Conservation (phyloP, 1,140 invertebrate genomes). For the Drosophila gunungcola region DNA sequence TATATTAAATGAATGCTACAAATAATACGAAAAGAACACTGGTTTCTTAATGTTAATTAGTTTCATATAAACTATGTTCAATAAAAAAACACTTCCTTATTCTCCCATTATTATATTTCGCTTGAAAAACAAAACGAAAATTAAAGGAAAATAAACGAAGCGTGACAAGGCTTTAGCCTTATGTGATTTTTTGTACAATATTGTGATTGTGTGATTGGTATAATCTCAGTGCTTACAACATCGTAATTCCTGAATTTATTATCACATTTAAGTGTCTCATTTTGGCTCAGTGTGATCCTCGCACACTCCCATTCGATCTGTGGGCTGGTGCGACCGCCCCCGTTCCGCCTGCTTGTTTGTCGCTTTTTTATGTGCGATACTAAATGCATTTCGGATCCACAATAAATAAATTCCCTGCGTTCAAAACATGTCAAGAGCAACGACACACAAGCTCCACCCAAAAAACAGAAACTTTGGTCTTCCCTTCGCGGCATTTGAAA, state of each 20-base stretch:
- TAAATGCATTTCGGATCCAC: slow-evolving; percentile 66
- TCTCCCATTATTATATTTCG: too few species aligned
- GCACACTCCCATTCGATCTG: slow-evolving; percentile 16
- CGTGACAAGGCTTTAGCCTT: too few species aligned
- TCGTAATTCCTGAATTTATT: not conserved
- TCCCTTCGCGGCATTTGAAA: slow-evolving; percentile 54
- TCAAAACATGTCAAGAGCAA: slow-evolving; percentile 79
- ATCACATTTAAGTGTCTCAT: not conserved
- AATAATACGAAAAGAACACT: too few species aligned
- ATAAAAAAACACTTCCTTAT: too few species aligned
- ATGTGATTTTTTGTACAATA: not conserved
- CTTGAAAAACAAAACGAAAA: too few species aligned
- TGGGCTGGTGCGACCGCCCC: slow-evolving; percentile 18
- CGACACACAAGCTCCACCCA: slow-evolving; percentile 26
- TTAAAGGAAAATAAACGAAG: not conserved
- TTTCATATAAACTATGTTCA: too few species aligned
- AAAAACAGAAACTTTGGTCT: slow-evolving; percentile 8
- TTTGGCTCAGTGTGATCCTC: slow-evolving; percentile 20
- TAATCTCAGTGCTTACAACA: not conserved
- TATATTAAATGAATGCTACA: too few species aligned
- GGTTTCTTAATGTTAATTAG: too few species aligned
- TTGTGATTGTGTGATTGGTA: not conserved
- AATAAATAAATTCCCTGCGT: slow-evolving; percentile 67
- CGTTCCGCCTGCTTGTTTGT: slow-evolving; percentile 54
- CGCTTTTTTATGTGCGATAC: slow-evolving; percentile 58